Conservation (phyloP, 2,888 invertebrate species). For the Phania funesta region DNA sequence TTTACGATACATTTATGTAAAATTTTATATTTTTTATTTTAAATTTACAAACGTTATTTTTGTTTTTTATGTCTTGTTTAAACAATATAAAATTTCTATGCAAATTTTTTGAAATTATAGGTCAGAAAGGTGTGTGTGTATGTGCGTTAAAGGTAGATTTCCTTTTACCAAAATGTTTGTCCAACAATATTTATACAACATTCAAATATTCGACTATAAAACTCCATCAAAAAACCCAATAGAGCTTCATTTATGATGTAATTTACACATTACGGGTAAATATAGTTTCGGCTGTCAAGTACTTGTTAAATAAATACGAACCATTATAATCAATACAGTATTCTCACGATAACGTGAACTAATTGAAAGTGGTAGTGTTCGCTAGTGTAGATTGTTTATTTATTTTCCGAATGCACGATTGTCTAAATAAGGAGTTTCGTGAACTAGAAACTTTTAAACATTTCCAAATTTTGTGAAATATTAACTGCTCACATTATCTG, state of each 20-base stretch:
- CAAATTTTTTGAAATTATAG: slow-evolving; percentile 43
- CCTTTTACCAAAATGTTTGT: slow-evolving; percentile 8
- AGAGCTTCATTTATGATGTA: slow-evolving; percentile 18
- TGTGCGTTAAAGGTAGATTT: neutral
- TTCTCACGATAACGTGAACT: too few species aligned
- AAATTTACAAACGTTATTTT: neutral
- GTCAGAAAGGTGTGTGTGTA: slow-evolving; percentile 14
- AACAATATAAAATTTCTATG: slow-evolving; percentile 34
- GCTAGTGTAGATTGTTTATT: too few species aligned
- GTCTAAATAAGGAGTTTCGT: too few species aligned
- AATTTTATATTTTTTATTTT: neutral
- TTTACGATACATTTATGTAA: slow-evolving; percentile 39
- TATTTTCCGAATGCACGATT: too few species aligned
- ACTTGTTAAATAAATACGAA: too few species aligned
- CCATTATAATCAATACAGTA: too few species aligned
- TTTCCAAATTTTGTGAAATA: too few species aligned
- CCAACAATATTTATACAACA: neutral
- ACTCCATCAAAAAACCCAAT: neutral
- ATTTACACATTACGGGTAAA: too few species aligned
- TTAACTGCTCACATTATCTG: too few species aligned
- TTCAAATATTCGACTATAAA: neutral
- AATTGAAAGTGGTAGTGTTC: too few species aligned
- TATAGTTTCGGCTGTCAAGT: too few species aligned
- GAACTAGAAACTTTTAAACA: too few species aligned
- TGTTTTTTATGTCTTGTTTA: neutral